phyloP scores from a whole-genome alignment of 1,140 invertebrate genomes.

The Chironomus tepperi region DNA sequence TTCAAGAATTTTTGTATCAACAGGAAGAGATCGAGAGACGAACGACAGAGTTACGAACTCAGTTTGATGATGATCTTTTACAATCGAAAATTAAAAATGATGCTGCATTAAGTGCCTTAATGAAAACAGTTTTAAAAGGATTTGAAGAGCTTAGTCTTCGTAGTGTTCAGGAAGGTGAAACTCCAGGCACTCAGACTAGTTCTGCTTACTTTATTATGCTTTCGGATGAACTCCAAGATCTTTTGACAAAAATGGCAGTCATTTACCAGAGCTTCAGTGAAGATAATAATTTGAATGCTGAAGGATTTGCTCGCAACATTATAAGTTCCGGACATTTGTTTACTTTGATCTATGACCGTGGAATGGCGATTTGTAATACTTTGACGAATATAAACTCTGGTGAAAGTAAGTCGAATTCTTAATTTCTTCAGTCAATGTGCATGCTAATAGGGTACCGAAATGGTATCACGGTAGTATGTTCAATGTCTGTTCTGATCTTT shows the following conservation, averaged over 20 bases:
- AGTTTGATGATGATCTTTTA: conserved; percentile 20
- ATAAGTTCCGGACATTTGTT: conserved; percentile 46
- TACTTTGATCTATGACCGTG: conserved; percentile 54
- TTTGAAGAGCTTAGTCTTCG: conserved; percentile 26
- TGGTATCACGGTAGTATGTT: too few relatives aligned
- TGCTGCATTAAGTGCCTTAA: conserved; percentile 17
- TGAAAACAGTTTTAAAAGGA: conserved; percentile 26
- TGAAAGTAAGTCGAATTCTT: conserved; percentile 49
- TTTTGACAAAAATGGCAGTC: conserved; percentile 37
- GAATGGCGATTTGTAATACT: conserved; percentile 60
- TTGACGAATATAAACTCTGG: conserved; percentile 62
- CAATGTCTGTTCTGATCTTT: too few relatives aligned
- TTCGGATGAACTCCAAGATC: conserved; percentile 25
- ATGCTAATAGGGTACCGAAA: too few relatives aligned
- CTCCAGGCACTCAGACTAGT: conserved; percentile 15
- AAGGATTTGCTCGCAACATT: conserved; percentile 36
- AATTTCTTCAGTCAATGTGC: conserved; percentile 21
- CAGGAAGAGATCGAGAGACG: conserved; percentile 50
- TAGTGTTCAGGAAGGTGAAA: conserved; percentile 25
- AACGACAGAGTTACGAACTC: conserved; percentile 12
- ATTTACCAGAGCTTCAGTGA: conserved; percentile 36
- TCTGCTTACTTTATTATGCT: conserved; percentile 26
- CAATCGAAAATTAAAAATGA: conserved; percentile 25
- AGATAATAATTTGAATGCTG: conserved; percentile 36
- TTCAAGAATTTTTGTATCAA: conserved; percentile 55